These are phyloP conservation scores for Pogoniulus pusillus DNA, from an alignment of 2,797 vertebrate species.

Conservation along the genomic window DNA sequence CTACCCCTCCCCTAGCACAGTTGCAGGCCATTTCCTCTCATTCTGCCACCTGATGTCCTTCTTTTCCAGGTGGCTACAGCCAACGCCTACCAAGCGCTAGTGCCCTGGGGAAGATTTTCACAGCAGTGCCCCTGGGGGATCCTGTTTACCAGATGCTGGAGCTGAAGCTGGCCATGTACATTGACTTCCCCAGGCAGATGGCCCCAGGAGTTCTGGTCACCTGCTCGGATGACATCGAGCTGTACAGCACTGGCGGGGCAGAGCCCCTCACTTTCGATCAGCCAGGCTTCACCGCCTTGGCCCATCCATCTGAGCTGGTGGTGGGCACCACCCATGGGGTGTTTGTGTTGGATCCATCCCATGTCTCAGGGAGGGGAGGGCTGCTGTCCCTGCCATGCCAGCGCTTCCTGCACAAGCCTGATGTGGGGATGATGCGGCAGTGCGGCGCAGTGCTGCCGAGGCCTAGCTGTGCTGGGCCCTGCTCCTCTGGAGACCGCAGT, in stretches of 20 bases:
- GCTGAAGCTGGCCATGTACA: constrained; percentile 92
- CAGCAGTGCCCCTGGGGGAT: constrained; percentile 86
- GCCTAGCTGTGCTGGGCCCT: not conserved
- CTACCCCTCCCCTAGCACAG: too few relatives aligned
- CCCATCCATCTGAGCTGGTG: constrained; percentile 87
- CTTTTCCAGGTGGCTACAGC: constrained; percentile 88
- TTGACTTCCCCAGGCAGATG: constrained; percentile 91
- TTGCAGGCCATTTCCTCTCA: too few relatives aligned
- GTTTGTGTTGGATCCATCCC: constrained; percentile 83
- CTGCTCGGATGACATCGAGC: constrained; percentile 92
- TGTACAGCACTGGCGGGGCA: constrained; percentile 79
- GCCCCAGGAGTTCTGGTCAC: constrained; percentile 88
- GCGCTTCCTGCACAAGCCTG: constrained; percentile 92
- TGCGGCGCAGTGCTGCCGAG: constrained; percentile 77
- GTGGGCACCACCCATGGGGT: constrained; percentile 92
- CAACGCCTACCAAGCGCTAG: constrained; percentile 93
- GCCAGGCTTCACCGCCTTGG: constrained; percentile 90
- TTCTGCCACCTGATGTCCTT: not conserved
- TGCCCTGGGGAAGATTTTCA: constrained; percentile 94
- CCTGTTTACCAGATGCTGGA: constrained; percentile 95
- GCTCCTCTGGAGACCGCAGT: not conserved
- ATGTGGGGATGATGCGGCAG: constrained; percentile 78
- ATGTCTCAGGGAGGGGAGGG: constrained; percentile 37
- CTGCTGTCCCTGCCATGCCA: constrained; percentile 80
- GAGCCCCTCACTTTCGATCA: constrained; percentile 80